Base-by-base conservation (phyloP, 2,888 invertebrate genomes). In the Apodemia mormo region DNA sequence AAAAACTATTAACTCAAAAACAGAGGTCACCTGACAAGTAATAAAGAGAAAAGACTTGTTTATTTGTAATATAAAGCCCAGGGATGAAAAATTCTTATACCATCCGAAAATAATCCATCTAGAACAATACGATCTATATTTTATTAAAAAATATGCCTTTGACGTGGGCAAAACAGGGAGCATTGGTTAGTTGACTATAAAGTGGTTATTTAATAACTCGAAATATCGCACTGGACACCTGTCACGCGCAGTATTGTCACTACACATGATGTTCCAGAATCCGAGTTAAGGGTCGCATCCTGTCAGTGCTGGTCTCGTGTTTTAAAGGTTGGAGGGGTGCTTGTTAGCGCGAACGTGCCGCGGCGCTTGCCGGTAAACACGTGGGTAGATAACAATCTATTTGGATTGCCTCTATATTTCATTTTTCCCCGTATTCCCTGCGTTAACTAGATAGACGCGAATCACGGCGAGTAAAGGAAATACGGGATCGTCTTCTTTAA, bases 371-470 rank as follows among this genome's bases (percentile, higher is more conserved):
- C 88, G 88, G 92, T 87, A 91, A 92, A 92, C 92, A 92, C 90
- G 91, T 90, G 93, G 90, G 91, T 90, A 89, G 93, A 94, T 93
- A 93, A 93, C 93, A 90, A 93, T 93, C 93, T 92, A 89, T 90
- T 92, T 90, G 92, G 89, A 93, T 94, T 94, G 94, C 90, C 90
- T 90, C 92, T 93, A 92, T 94, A 94, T 93, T 89, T 93, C 92
- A 93, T 94, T 93, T 45, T 92, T 92, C 89, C 89, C 85, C 84
- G 85, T 83, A 86, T 85, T 81, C 82, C 80, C 83, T 45, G 45
- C 86, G 87, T 88, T 93, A 93, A 93, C 93, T 93, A 90, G 92
- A 91, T 88, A 87, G 85, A 89, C 87, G 85, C 86, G 83, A 79
- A 79, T 82, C 85, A 80, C 84, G 81, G 81, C 77, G 78, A 77